These are phyloP conservation scores for Xanthia icteritia DNA, from an alignment of 2,888 invertebrate species.

Conservation along the genomic window DNA sequence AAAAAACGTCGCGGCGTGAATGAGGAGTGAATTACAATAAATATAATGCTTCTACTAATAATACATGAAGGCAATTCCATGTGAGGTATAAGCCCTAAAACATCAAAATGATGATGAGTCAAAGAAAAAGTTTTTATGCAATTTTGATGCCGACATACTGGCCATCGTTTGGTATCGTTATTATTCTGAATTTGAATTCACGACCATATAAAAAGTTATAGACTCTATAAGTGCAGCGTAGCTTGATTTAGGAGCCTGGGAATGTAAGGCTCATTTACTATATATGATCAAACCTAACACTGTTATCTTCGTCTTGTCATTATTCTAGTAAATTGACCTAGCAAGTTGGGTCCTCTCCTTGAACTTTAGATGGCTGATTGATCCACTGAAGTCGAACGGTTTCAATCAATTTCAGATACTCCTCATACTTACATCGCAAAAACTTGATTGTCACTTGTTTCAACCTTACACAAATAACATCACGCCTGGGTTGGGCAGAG, in stretches of 20 bases:
- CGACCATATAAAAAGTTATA: too few species aligned
- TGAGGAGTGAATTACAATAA: not conserved
- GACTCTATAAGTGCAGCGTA: too few species aligned
- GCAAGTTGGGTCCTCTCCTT: not conserved
- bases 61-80: too few species aligned
- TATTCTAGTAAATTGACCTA: not conserved
- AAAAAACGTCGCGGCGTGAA: slow-evolving; percentile 1
- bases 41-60: not conserved
- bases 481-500: not conserved
- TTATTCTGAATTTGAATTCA: too few species aligned
- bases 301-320: not conserved
- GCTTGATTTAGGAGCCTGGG: too few species aligned
- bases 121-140: too few species aligned
- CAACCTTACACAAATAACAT: not conserved
- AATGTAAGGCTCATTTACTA: not conserved
- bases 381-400: not conserved
- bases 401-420: not conserved
- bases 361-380: slow-evolving; percentile 2
- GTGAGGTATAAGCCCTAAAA: too few species aligned
- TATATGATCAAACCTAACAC: not conserved
- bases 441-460: not conserved
- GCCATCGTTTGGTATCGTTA: too few species aligned
- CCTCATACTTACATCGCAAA: not conserved
- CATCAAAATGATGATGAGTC: too few species aligned
- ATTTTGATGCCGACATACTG: too few species aligned